Evolutionary conservation across 2,888 invertebrate species (phyloP).

Genomic region (Tuta absoluta): DNA sequence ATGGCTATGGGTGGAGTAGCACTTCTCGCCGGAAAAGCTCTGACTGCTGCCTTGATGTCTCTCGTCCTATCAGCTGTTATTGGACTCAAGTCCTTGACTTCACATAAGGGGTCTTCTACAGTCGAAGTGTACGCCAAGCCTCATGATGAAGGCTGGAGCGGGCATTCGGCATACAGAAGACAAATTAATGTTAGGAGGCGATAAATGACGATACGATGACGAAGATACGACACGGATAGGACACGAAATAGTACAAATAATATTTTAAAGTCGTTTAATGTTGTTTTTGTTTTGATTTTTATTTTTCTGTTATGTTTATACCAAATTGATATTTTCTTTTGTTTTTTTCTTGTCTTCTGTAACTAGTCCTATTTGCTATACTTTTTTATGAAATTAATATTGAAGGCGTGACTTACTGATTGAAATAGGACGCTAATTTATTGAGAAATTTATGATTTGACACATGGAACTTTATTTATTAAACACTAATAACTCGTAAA

Average conservation of each 20-base stretch:
- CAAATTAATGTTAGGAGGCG: constrained; percentile 59
- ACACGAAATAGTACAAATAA: too few relatives aligned
- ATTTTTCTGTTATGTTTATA: too few relatives aligned
- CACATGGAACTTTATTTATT: too few relatives aligned
- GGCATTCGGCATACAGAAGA: constrained; percentile 79
- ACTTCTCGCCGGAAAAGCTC: constrained; percentile 89
- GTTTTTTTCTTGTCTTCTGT: too few relatives aligned
- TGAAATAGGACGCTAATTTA: too few relatives aligned
- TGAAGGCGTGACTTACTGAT: too few relatives aligned
- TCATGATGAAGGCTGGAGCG: constrained; percentile 47
- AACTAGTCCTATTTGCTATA: too few relatives aligned
- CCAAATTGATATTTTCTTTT: too few relatives aligned
- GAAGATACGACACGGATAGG: background rate
- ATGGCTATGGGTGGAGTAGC: constrained; percentile 88
- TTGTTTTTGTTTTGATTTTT: background rate
- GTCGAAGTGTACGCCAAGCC: constrained; percentile 93
- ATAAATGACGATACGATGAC: constrained; percentile 26
- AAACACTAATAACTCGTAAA: too few relatives aligned
- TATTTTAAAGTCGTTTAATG: background rate
- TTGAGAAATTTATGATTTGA: too few relatives aligned
- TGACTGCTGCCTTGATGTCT: constrained; percentile 91
- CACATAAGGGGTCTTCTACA: constrained; percentile 87
- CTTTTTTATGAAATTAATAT: too few relatives aligned
- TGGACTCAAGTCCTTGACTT: constrained; percentile 86
- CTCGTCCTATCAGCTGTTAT: constrained; percentile 88